Evolutionary conservation across 1,140 invertebrate species (phyloP).

Genomic region (Mylabris phalerata): DNA sequence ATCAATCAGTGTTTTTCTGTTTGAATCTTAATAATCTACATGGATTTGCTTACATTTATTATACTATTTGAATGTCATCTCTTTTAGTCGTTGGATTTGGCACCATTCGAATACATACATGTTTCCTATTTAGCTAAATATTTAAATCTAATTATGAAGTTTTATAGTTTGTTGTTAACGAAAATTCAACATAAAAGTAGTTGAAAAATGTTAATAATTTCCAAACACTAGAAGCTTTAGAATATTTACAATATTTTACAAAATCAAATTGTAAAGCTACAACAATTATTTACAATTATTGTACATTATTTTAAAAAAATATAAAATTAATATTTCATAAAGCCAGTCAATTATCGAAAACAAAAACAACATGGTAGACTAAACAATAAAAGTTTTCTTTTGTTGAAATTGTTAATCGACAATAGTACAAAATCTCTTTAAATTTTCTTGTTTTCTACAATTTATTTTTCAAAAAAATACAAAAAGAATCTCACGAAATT

Average conservation of each 20-base stretch:
- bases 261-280: slow-evolving; percentile 9
- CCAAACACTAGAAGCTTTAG: neutral
- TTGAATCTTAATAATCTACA: slow-evolving; percentile 1
- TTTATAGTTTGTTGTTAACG: slow-evolving; percentile 1
- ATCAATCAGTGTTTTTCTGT: slow-evolving; percentile 1
- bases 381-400: neutral
- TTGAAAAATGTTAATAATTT: neutral
- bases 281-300: slow-evolving; percentile 7
- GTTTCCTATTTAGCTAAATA: slow-evolving; percentile 4
- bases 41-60: slow-evolving; percentile 13
- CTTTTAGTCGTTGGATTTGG: slow-evolving; percentile 10
- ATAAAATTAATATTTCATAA: neutral
- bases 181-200: neutral
- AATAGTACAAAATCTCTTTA: slow-evolving; percentile 1
- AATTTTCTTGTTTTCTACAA: neutral
- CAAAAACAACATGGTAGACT: neutral
- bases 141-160: slow-evolving; percentile 3
- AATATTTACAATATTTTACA: slow-evolving; percentile 12
- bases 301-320: slow-evolving; percentile 5
- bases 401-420: neutral
- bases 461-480: neutral
- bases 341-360: too few species aligned
- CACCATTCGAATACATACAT: slow-evolving; percentile 13
- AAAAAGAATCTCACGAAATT: neutral
- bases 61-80: too few species aligned